Base-by-base conservation (phyloP, 1,140 invertebrate genomes). In the Tribolium madens region DNA sequence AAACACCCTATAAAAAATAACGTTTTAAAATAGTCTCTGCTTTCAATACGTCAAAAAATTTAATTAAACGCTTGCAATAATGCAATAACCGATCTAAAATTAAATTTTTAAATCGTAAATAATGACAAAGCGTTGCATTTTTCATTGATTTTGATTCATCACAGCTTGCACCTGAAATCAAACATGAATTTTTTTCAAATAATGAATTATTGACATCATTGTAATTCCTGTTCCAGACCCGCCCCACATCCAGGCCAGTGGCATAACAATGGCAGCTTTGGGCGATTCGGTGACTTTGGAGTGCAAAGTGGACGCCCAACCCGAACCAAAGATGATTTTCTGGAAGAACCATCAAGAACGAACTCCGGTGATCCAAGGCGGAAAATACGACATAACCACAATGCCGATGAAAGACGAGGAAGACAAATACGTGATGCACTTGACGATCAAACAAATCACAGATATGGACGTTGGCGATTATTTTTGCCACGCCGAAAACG, bases 401-500 rank as follows among this genome's bases (percentile, higher is more conserved):
- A 60, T 85, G 31, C 84, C 86, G 10, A 87, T 88, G 52, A 87
- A 88, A 80, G 90, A 92, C 77, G 87, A 89, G 70, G 82, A 89
- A 57, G 89, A 90, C 18, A 91, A 90, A 73, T 93, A 92, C 83
- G 88, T 90, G 1, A 94, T 94, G 91, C 88, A 89, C 6, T 83
- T 95, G 21, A 90, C 89, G 71, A 93, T 95, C 71, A 91, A 90
- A 81, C 91, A 91, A 81, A 89, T 94, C 75, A 86, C 89, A 13
- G 90, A 91, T 69, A 84, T 88, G 36, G 93, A 94, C 84, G 91
- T 91, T 36, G 93, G 93, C 0, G 91, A 93, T 57, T 95, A 94
- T 84, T 94, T 90, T 85, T 95, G 93, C 77, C 92, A 94, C 84
- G 93, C 93, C 0, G 92, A 94, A 84, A 95, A 95, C 84, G 90